Evolutionary conservation across 2,888 invertebrate genomes (phyloP), one percentile per base, ranked within the genome.

Genomic region (Syrphus vitripennis): DNA sequence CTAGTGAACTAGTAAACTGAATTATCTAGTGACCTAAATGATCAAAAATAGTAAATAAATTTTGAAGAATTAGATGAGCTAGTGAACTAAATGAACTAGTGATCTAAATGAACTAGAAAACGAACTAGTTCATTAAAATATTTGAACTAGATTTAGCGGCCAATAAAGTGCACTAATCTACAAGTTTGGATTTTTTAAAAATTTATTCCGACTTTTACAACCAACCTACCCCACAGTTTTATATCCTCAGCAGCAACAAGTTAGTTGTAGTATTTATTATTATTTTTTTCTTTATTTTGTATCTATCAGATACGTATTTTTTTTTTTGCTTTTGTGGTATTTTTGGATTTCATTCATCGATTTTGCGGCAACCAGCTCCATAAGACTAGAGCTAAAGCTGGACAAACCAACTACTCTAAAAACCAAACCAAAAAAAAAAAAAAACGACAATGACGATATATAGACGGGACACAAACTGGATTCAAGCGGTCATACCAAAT

Each of bases 331-430:
- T 69, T 79, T 83, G 83, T 75, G 83, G 74, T 79, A 83, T 79
- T 79, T 83, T 83, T 83, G 75, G 75, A 83, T 79, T 83, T 83
- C 79, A 83, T 83, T 83, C 83, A 83, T 83, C 79, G 79, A 79
- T 79, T 83, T 79, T 83, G 83, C 78, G 61, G 72, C 61, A 61
- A 45, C 34, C 59, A 67, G 34, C 69, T 69, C 67, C 70, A 37
- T n/a, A 70, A 50, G 70, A 72, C 42, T 69, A 21, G 45, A 45
- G 78, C 75, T 55, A n/a, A n/a, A n/a, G 72, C 67, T 48, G 48
- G 37, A 37, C 10, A 12, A 42, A 78, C 74, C 67, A 55, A 50
- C 31, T 42, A 21, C 45, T 65, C 14, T 31, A 37, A 59, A 16
- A 59, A 16, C 19, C 40, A 63, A 45, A 42, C 63, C 63, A 29